Evolutionary conservation across 2,113 vertebrate genomes (phyloP), one percentile per base, ranked within the genome.

Genomic region (Entelurus aequoreus): DNA sequence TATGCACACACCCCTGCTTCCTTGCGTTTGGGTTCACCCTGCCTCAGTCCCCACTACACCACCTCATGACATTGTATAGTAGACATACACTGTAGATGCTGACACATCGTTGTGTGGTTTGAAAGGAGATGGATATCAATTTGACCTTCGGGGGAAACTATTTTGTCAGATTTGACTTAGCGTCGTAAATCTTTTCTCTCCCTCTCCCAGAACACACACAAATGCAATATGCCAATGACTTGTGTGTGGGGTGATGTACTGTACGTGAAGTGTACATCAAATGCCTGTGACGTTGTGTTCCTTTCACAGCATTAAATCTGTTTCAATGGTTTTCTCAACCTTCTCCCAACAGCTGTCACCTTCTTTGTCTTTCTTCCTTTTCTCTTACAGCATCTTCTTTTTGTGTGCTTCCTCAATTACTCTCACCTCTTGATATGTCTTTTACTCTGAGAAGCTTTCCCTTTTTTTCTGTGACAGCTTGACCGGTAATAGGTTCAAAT

Each of bases 41-140:
- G 42, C 42, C 42, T 46, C 10, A 46, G 42, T 11, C 6, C 10
- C 40, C 5, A 42, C 7, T 42, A 9, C 8, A 9, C 40, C 40
- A 42, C 42, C 42, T 46, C 38, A 40, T 46, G 38, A 40, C 8
- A 14, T 11, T 36, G 5, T 28, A 28, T 53, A 28, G 28, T 53
- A 6, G n/a, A 6, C 10, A 3, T 47, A 54, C 48, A 62, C 66
- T 8, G 40, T 40, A 40, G 38, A 63, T 35, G 72, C 74, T 77
- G 76, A 81, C 76, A 48, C 51, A 50, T 51, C 47, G 28, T 44
- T 67, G 44, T 65, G 51, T 81, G 68, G 75, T 77, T 77, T 63
- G 64, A 59, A 52, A 28, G 51, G 21, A 7, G 57, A 78, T 66
- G 50, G 63, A 77, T 68, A 77, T 83, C 72, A 68, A 68, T 68